Conservation (phyloP, 2,797 vertebrate species). For the Betta splendens region DNA sequence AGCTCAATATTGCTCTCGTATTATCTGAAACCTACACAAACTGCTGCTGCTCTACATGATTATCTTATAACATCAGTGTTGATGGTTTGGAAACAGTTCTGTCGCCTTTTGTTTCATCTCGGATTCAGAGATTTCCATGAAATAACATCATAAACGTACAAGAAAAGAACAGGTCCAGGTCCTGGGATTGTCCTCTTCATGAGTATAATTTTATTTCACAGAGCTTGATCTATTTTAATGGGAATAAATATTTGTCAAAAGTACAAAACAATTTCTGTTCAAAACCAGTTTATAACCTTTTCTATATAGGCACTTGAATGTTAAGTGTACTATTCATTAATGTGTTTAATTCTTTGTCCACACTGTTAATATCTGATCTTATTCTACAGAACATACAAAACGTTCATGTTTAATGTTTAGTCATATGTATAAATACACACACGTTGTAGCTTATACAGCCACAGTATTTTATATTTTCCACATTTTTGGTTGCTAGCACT, state of each 20-base stretch:
- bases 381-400: constrained; percentile 16
- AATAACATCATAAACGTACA: not conserved
- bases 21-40: not conserved
- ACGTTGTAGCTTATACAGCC: too few relatives aligned
- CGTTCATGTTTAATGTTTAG: too few relatives aligned
- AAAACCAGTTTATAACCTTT: too few relatives aligned
- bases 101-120: constrained; percentile 7
- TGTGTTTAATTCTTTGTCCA: constrained; percentile 21
- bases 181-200: constrained; percentile 17
- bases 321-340: too few relatives aligned
- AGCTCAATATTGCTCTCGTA: not conserved
- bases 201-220: constrained; percentile 28
- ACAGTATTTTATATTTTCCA: constrained; percentile 5
- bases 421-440: constrained; percentile 46
- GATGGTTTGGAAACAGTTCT: not conserved
- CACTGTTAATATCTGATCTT: constrained; percentile 22
- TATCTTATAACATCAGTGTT: not conserved
- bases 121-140: not conserved
- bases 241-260: constrained; percentile 41
- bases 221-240: constrained; percentile 55
- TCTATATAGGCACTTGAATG: too few relatives aligned
- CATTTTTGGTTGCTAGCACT: constrained; percentile 22
- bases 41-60: constrained; percentile 12
- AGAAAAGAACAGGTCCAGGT: not conserved
- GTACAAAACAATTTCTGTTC: too few relatives aligned